Base-by-base conservation (phyloP, 2,113 vertebrate species). In the Cinclus mexicanus region DNA sequence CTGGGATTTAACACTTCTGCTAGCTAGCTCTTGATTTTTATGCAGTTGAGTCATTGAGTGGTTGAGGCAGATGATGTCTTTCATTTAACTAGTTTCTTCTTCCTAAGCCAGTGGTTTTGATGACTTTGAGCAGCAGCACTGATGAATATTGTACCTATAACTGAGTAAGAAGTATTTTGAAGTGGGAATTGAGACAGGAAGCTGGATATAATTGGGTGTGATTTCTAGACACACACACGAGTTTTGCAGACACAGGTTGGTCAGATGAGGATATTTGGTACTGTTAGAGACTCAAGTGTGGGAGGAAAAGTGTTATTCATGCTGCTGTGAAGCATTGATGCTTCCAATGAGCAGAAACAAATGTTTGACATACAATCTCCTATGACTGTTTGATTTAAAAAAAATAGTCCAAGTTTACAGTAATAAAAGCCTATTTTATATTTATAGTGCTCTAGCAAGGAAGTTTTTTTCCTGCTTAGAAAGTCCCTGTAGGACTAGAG, bases 341-440 rank as follows among this genome's bases (percentile, higher is more conserved):
- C 74, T 93, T 90, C 39, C 33, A 47, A 44, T 47, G 53, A 85
- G 41, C 71, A 86, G 79, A 88, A 95, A 71, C 44, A 83, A 90
- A 44, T 90, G 39, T 77, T 94, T 63, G 80, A 56, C 71, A 44
- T 56, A 39, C 8, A 5, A 25, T 53, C 17, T 52, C 61, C 60
- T 64, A 8, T 13, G 14, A 68, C 33, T 67, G 14, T 83, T 69
- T 56, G 65, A 85, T 53, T 84, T 75, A 29, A 64, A 37, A 84
- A 84, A 71, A 53, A 23, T 90, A 76, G 57, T 87, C 79, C 82
- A 76, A 64, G 60, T 94, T 95, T 90, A 64, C 20, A 33, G 63
- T 57, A 79, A 55, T 65, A 88, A 91, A 91, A 90, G 41, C 57
- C n/a, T 85, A 14, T 79, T 93, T 85, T 87, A 26, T 93, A 50